Evolutionary conservation across 2,888 invertebrate genomes (phyloP).

Genomic region (Caenorhabditis afra): DNA sequence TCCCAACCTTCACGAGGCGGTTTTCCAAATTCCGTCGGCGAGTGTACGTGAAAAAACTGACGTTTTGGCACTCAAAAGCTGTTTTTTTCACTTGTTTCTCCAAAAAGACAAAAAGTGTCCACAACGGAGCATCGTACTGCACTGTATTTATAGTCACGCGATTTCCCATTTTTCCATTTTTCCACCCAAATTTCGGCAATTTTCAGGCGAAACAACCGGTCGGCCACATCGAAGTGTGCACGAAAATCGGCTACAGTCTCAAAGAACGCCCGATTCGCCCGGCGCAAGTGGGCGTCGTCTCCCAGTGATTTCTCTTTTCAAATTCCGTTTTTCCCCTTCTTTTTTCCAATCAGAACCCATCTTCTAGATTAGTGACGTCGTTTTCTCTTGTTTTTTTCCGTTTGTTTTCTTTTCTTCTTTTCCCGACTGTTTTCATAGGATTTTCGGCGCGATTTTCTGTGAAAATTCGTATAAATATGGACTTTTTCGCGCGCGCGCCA

Average conservation of each 20-base stretch:
- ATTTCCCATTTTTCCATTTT: not conserved
- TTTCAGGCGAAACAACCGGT: slow-evolving; percentile 60
- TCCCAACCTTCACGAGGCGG: slow-evolving; percentile 95
- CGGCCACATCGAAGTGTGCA: slow-evolving; percentile 88
- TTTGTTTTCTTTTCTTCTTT: not conserved
- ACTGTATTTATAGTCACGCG: not conserved
- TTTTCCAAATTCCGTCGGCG: slow-evolving; percentile 88
- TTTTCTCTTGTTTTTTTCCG: not conserved
- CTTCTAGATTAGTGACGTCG: not conserved
- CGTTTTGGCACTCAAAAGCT: not conserved
- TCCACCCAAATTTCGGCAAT: not conserved
- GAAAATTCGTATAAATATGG: too few relatives aligned
- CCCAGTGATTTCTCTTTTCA: slow-evolving; percentile 55
- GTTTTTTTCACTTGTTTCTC: too few relatives aligned
- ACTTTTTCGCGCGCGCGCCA: not conserved
- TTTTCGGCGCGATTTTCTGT: not conserved
- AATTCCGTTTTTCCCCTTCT: slow-evolving; percentile 5
- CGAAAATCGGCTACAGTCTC: slow-evolving; percentile 95
- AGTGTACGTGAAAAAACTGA: slow-evolving; percentile 62
- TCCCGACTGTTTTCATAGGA: not conserved
- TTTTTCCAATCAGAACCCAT: not conserved
- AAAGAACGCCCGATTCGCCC: slow-evolving; percentile 95
- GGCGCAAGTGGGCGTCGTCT: slow-evolving; percentile 92
- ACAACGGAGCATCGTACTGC: too few relatives aligned
- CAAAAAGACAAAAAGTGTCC: too few relatives aligned